Percentiles rank a stretch among this genome's conserved stretches.
Conservation (phyloP, 2,888 invertebrate species). For the Laothoe populi region DNA sequence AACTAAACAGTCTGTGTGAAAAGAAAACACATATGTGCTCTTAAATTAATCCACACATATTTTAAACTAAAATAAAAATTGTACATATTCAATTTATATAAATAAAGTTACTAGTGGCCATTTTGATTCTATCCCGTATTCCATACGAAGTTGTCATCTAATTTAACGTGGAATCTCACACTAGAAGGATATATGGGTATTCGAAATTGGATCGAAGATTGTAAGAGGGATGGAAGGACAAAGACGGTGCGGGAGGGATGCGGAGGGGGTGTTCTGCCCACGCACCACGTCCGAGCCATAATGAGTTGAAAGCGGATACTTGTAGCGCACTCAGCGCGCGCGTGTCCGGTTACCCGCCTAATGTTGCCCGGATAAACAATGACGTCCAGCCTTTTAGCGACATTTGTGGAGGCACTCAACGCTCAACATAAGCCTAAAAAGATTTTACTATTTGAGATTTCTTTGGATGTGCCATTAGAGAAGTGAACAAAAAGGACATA, state of each 20-base stretch:
- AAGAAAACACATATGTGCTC: too few species aligned
- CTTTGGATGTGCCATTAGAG: constrained; percentile 63
- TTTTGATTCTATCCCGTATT: constrained; percentile 27
- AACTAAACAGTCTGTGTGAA: too few species aligned
- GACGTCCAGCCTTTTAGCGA: constrained; percentile 85
- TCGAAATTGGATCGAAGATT: constrained; percentile 82
- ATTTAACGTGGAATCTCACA: constrained; percentile 71
- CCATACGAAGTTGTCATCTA: constrained; percentile 53
- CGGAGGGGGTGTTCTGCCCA: constrained; percentile 62
- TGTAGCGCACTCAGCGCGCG: constrained; percentile 84
- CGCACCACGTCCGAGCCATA: constrained; percentile 83
- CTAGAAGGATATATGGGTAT: constrained; percentile 76
- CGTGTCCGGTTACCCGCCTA: constrained; percentile 85
- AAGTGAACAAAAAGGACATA: constrained; percentile 36
- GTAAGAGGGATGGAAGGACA: constrained; percentile 81
- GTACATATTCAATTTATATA: too few species aligned
- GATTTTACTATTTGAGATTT: constrained; percentile 79
- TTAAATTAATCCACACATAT: too few species aligned
- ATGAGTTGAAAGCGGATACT: constrained; percentile 86
- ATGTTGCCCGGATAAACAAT: constrained; percentile 85
- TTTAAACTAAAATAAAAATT: too few species aligned
- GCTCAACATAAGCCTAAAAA: constrained; percentile 83
- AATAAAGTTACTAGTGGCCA: not conserved
- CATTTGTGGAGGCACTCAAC: constrained; percentile 84
- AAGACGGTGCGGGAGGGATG: constrained; percentile 61